A percentile compares a stretch with the other conserved stretches of the same genome.
phyloP scores from a whole-genome alignment of 2,113 vertebrate genomes.

The Neolamprologus devosi region DNA sequence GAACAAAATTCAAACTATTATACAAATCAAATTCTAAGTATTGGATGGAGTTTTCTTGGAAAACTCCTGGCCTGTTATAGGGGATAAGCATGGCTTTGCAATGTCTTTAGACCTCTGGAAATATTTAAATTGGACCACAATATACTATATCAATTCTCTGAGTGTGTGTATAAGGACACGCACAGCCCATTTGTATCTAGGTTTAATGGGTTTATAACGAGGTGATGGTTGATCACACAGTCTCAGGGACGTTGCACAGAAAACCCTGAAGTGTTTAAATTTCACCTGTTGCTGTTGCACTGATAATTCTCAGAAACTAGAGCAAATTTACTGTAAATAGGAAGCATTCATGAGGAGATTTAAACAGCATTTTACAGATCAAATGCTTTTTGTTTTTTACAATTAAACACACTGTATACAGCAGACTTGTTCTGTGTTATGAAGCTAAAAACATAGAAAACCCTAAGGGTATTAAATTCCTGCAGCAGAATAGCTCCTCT shows the following conservation, averaged over 20 bases:
- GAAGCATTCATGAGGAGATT: not conserved
- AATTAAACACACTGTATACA: not conserved
- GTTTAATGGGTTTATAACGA: constrained; percentile 22
- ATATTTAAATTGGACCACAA: constrained; percentile 20
- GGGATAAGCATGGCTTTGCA: constrained; percentile 17
- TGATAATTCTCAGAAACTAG: not conserved
- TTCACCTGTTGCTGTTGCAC: not conserved
- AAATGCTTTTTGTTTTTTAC: not conserved
- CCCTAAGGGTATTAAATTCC: not conserved
- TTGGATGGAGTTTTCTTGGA: constrained; percentile 30
- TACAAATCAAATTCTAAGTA: constrained; percentile 1
- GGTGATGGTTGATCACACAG: not conserved
- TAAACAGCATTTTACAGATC: not conserved
- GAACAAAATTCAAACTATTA: constrained; percentile 37
- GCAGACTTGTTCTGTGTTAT: not conserved
- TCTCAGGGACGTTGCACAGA: not conserved
- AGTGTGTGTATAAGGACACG: not conserved
- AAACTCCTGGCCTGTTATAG: constrained; percentile 8
- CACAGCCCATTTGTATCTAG: not conserved
- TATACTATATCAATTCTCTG: not conserved
- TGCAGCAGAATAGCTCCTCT: not conserved
- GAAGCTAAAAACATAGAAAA: not conserved
- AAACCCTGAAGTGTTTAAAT: not conserved
- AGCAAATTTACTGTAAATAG: not conserved
- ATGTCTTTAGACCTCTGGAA: constrained; percentile 10